Evolutionary conservation across 2,797 vertebrate species (phyloP).

Genomic region (Propithecus perrieri): DNA sequence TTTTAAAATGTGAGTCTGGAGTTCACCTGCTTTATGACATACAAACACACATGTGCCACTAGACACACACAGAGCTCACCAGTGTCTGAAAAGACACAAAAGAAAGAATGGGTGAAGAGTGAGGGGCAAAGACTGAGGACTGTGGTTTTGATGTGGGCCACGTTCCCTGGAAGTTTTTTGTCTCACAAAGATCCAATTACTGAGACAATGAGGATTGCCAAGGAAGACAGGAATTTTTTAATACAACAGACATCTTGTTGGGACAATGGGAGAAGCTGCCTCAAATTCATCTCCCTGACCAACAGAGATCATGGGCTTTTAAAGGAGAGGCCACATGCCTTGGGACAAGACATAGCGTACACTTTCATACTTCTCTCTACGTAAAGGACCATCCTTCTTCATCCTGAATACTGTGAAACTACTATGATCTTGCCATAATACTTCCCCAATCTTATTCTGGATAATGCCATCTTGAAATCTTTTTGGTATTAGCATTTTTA

Average conservation of each 20-base stretch:
- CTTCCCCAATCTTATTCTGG: neutral
- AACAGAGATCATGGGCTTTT: too few relatives aligned
- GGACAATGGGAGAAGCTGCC: too few relatives aligned
- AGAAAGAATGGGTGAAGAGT: neutral
- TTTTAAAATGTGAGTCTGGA: neutral
- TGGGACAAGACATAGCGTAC: too few relatives aligned
- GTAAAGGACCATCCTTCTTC: neutral
- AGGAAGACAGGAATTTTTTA: too few relatives aligned
- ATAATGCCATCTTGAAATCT: neutral
- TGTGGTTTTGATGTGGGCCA: neutral
- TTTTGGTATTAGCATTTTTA: conserved; percentile 23
- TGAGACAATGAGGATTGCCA: too few relatives aligned
- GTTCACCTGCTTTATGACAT: neutral
- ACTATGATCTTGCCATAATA: neutral
- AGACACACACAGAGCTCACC: neutral
- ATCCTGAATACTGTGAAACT: neutral
- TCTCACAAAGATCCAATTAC: too few relatives aligned
- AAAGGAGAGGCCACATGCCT: too few relatives aligned
- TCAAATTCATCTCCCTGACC: too few relatives aligned
- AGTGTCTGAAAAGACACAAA: neutral
- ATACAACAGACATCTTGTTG: too few relatives aligned
- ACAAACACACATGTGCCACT: neutral
- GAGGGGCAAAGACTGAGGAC: neutral
- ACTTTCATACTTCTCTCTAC: neutral
- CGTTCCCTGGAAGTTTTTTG: neutral